Percentiles rank a stretch among this genome's conserved stretches.
phyloP scores from a whole-genome alignment of 1,140 invertebrate genomes.

The Dinothrombium tinctorium region DNA sequence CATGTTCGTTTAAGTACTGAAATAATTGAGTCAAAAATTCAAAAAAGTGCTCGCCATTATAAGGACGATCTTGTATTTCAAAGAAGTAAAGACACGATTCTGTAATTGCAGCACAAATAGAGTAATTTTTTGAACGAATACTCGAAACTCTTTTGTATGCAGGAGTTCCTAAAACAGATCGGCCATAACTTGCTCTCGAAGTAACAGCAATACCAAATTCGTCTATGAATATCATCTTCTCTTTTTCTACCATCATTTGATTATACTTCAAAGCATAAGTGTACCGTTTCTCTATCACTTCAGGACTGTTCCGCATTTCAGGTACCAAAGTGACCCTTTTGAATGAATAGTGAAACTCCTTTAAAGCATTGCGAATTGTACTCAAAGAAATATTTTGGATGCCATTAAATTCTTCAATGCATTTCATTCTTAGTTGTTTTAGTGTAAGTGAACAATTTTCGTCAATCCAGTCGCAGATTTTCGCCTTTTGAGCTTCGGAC shows the following conservation, averaged over 20 bases:
- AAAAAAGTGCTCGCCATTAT: background rate
- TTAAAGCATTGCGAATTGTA: background rate
- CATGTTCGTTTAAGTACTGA: background rate
- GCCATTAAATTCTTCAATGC: background rate
- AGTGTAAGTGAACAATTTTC: background rate
- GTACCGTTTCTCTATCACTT: background rate
- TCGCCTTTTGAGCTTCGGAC: too few species aligned
- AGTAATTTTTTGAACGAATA: background rate
- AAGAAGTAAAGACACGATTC: background rate
- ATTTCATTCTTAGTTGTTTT: background rate
- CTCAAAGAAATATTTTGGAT: background rate
- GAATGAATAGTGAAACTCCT: background rate
- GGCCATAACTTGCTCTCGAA: background rate
- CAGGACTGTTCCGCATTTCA: background rate
- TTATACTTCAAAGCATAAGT: background rate
- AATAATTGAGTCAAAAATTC: background rate
- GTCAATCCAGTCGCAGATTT: background rate
- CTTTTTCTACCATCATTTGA: background rate
- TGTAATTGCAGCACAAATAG: background rate
- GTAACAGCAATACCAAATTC: background rate
- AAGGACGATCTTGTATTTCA: background rate
- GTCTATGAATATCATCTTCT: slow-evolving; percentile 3
- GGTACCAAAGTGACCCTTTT: slow-evolving; percentile 1
- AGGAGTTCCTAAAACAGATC: background rate
- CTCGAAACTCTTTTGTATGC: background rate